Evolutionary conservation across 2,113 vertebrate species (phyloP).

Genomic region (Solea senegalensis): DNA sequence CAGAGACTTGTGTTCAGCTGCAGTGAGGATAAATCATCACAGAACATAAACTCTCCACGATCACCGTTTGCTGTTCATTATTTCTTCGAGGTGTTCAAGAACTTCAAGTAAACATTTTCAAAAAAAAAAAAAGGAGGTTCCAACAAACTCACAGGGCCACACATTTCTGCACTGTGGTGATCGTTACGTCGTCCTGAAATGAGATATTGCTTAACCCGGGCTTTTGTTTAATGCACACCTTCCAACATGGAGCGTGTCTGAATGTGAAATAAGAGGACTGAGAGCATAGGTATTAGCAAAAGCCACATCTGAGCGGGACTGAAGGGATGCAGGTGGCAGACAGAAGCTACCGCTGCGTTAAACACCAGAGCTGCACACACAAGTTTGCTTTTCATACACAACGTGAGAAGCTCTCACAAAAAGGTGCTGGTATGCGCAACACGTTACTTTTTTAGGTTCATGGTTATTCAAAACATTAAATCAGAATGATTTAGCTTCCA

Average conservation of each 20-base stretch:
- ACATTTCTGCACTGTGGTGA: constrained; percentile 15
- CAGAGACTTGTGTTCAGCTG: constrained; percentile 38
- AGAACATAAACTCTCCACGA: constrained; percentile 23
- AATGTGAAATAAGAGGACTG: constrained; percentile 48
- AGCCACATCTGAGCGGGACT: constrained; percentile 66
- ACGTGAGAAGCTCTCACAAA: neutral
- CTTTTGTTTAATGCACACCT: constrained; percentile 63
- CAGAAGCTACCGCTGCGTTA: constrained; percentile 39
- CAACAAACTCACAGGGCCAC: too few species aligned
- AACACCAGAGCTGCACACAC: constrained; percentile 66
- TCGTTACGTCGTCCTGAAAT: constrained; percentile 34
- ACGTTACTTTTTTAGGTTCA: neutral
- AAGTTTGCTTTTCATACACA: constrained; percentile 36
- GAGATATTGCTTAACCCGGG: constrained; percentile 23
- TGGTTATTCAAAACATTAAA: neutral
- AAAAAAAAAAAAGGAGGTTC: too few species aligned
- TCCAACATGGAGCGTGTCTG: constrained; percentile 48
- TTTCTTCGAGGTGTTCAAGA: constrained; percentile 15
- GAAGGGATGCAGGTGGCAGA: constrained; percentile 59
- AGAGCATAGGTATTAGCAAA: constrained; percentile 58
- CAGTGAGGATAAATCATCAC: constrained; percentile 25
- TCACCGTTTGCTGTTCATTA: constrained; percentile 6
- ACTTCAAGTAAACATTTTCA: too few species aligned
- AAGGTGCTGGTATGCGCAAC: neutral
- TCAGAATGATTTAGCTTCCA: neutral